Base-by-base conservation (phyloP, 2,888 invertebrate genomes). In the Drosophila hamatofila region DNA sequence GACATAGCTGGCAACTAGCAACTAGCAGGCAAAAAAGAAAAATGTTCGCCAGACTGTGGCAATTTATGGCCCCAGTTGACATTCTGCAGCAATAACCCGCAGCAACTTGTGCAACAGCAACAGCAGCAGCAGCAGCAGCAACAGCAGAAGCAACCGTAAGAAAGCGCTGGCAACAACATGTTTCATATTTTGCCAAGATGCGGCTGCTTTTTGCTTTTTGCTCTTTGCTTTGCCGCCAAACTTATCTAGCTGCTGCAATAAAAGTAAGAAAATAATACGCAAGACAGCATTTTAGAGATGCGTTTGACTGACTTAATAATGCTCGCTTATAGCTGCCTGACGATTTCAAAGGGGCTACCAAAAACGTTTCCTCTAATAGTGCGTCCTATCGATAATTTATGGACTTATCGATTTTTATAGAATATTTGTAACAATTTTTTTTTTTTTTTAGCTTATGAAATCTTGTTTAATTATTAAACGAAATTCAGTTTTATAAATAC, bases 61-160 rank as follows among this genome's bases (percentile, higher is more conserved):
- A 84, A 85, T 84, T 84, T 84, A 84, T 84, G 86, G 86, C 75
- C 75, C 72, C 79, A 71, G 78, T 81, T 88, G 83, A 81, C 86
- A 83, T 88, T 85, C 81, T 84, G 77, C 77, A 85, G 83, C 88
- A 79, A 83, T 85, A 88, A 75, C 86, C 86, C 76, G 76, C 58
- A 78, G 83, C 80, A 79, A 68, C 60, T 71, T 63, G 66, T 69
- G 72, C 49, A 11, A 8, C 39, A 16, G 14, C 35, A 37, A 7
- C 16, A 16, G 8, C 37, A 37, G 5, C 37, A 39, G 39, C 39
- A 41, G 8, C 41, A 41, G 11, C 41, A 39, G 72, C 49, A 56
- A 14, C 65, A 65, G 56, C 60, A 61, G 42, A 48, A 44, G 23
- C 49, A 61, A 41, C 55, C 51, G 48, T 64, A 59, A 75, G 75